A percentile compares a stretch with the other conserved stretches of the same genome.
phyloP scores from a whole-genome alignment of 2,113 vertebrate species.

The Pan paniscus region DNA sequence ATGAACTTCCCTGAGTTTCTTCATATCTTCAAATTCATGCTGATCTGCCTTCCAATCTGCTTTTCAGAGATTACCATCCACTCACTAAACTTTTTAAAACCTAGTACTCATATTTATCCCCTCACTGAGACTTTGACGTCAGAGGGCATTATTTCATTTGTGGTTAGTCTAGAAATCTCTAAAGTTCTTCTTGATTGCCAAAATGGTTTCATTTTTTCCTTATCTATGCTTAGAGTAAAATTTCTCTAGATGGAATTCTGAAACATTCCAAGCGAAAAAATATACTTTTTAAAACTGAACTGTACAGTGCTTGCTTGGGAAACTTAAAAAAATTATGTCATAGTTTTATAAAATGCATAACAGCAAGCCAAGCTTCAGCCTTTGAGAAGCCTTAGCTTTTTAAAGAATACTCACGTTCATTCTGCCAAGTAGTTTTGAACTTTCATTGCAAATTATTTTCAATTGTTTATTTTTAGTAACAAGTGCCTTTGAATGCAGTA shows the following conservation, averaged over 20 bases:
- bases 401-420: neutral
- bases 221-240: conserved; percentile 16
- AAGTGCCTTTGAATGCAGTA: neutral
- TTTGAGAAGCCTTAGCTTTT: neutral
- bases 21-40: neutral
- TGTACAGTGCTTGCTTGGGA: neutral
- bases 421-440: neutral
- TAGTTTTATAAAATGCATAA: neutral
- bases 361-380: neutral
- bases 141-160: neutral
- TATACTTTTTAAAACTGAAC: conserved; percentile 2
- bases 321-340: neutral
- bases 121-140: neutral
- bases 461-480: neutral
- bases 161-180: neutral
- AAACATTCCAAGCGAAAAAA: neutral
- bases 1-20: neutral
- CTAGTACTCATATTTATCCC: neutral
- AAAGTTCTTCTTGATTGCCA: neutral
- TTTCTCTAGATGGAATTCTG: neutral
- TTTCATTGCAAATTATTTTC: conserved; percentile 44
- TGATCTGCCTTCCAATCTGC: neutral
- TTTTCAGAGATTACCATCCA: neutral
- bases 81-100: neutral
- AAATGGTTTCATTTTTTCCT: conserved; percentile 5